Evolutionary conservation across 2,888 invertebrate genomes (phyloP).

Genomic region (Ophion ventricosus): DNA sequence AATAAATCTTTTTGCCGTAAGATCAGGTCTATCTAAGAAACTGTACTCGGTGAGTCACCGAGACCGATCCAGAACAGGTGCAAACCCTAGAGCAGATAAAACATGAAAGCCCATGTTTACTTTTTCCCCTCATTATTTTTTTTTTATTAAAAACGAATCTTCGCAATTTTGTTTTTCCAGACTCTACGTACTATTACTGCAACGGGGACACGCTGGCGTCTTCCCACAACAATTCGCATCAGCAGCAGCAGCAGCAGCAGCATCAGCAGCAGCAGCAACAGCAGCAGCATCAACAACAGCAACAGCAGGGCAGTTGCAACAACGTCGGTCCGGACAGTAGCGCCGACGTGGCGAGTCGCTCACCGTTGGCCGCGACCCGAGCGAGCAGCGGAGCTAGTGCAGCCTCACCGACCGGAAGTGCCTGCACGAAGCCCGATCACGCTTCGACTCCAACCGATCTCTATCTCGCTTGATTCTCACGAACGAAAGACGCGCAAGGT

Average conservation of each 20-base stretch:
- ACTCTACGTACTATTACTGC: conserved; percentile 88
- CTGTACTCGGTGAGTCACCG: conserved; percentile 5
- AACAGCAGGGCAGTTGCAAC: conserved; percentile 78
- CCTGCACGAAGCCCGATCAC: conserved; percentile 87
- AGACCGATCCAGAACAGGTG: conserved; percentile 68
- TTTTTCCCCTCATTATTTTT: not conserved
- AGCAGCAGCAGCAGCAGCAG: conserved; percentile 77
- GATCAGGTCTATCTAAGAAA: not conserved
- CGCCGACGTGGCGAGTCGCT: conserved; percentile 87
- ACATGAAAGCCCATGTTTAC: not conserved
- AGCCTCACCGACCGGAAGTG: conserved; percentile 89
- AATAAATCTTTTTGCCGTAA: too few species aligned
- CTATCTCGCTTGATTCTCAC: conserved; percentile 79
- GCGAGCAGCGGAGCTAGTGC: conserved; percentile 89
- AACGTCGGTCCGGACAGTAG: conserved; percentile 79
- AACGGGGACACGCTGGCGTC: conserved; percentile 84
- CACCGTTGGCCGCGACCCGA: conserved; percentile 88
- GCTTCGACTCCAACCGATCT: conserved; percentile 80
- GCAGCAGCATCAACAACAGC: conserved; percentile 70
- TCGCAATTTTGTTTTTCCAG: conserved; percentile 78
- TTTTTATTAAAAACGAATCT: not conserved
- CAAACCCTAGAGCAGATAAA: conserved; percentile 55
- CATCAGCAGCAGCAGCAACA: conserved; percentile 71
- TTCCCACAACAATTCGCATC: conserved; percentile 81
- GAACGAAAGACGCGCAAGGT: conserved; percentile 9